phyloP scores from a whole-genome alignment of 2,797 vertebrate species.

The Diglossa cyanea region DNA sequence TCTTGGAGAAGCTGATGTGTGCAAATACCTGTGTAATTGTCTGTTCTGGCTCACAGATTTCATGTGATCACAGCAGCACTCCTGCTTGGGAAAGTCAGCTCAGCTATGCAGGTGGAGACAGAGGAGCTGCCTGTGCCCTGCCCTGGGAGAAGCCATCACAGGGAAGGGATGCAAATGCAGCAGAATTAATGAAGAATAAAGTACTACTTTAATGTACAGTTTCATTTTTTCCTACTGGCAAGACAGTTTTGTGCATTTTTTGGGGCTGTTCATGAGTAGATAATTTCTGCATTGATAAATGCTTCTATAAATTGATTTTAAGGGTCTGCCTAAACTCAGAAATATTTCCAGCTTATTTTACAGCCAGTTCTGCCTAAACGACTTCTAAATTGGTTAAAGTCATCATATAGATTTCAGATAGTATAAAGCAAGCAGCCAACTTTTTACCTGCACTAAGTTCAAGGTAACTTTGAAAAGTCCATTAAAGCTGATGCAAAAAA shows the following conservation, averaged over 20 bases:
- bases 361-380: background rate
- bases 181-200: background rate
- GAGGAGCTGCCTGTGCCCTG: background rate
- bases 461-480: slow-evolving; percentile 8
- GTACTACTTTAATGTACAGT: background rate
- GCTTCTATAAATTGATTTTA: slow-evolving; percentile 10
- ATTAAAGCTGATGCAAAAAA: background rate
- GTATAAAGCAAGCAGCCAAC: background rate
- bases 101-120: background rate
- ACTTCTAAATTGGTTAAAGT: background rate
- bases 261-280: fast-evolving
- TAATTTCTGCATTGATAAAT: background rate
- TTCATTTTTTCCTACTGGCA: background rate
- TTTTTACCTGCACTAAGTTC: background rate
- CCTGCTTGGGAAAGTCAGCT: background rate
- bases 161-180: background rate
- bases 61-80: fast-evolving
- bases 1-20: background rate
- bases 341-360: slow-evolving; percentile 17
- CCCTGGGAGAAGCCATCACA: background rate
- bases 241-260: background rate
- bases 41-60: background rate
- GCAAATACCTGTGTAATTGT: background rate
- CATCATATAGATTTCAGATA: background rate
- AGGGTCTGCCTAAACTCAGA: background rate